Evolutionary conservation across 1,140 invertebrate species (phyloP).

Genomic region (Dendrolimus kikuchii): DNA sequence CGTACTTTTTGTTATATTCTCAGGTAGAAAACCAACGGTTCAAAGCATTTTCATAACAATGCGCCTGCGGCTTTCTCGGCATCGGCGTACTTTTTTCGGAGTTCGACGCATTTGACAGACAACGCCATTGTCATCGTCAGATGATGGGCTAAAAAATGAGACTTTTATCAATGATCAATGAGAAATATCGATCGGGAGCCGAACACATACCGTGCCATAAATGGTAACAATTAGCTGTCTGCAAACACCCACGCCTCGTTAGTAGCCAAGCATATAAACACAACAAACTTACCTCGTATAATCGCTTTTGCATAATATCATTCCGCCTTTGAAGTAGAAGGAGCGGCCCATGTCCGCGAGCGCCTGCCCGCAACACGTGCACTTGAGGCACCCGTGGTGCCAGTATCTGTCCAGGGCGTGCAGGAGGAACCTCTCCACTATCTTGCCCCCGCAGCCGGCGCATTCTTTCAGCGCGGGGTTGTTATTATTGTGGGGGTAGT

Average conservation of each 20-base stretch:
- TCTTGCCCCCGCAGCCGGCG: slow-evolving; percentile 82
- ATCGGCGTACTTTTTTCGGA: slow-evolving; percentile 58
- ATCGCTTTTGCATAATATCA: slow-evolving; percentile 95
- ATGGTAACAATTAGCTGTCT: slow-evolving; percentile 38
- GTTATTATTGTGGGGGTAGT: slow-evolving; percentile 73
- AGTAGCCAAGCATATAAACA: too few species aligned
- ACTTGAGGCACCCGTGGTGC: slow-evolving; percentile 95
- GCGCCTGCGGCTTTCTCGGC: slow-evolving; percentile 58
- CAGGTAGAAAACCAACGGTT: slow-evolving; percentile 65
- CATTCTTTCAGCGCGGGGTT: slow-evolving; percentile 77
- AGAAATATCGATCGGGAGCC: slow-evolving; percentile 38
- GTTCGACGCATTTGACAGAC: slow-evolving; percentile 60
- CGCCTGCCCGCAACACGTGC: slow-evolving; percentile 87
- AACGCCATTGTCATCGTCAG: slow-evolving; percentile 62
- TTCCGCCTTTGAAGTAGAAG: slow-evolving; percentile 92
- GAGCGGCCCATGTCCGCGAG: slow-evolving; percentile 91
- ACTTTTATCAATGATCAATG: slow-evolving; percentile 57
- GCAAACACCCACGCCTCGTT: too few species aligned
- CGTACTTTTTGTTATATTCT: slow-evolving; percentile 51
- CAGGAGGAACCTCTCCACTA: slow-evolving; percentile 89
- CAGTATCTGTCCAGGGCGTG: slow-evolving; percentile 93
- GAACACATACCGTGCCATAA: slow-evolving; percentile 28
- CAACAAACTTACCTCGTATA: slow-evolving; percentile 86
- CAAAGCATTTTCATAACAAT: slow-evolving; percentile 68
- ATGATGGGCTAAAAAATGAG: slow-evolving; percentile 56